phyloP scores from a whole-genome alignment of 2,797 vertebrate species.

The Chrysocyon brachyurus region DNA sequence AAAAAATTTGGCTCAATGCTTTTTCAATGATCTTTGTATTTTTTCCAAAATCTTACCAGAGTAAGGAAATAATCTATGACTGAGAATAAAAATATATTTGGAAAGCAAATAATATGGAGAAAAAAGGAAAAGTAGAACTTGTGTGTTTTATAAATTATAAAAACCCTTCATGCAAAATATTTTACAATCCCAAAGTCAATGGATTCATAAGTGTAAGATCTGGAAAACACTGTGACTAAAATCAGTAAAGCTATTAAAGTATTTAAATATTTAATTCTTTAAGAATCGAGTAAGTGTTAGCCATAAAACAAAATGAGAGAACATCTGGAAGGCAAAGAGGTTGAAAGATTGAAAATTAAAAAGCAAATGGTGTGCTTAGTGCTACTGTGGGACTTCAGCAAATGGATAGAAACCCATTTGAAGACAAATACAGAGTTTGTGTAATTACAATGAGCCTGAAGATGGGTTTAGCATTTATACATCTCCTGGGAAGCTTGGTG shows the following conservation, averaged over 20 bases:
- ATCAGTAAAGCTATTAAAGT: slow-evolving; percentile 52
- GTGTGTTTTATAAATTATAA: neutral
- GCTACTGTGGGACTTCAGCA: neutral
- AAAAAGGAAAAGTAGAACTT: slow-evolving; percentile 34
- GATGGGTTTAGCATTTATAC: slow-evolving; percentile 55
- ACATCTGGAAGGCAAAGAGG: slow-evolving; percentile 64
- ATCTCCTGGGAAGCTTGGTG: slow-evolving; percentile 67
- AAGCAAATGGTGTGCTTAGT: slow-evolving; percentile 54
- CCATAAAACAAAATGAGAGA: slow-evolving; percentile 69
- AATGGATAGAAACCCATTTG: slow-evolving; percentile 40
- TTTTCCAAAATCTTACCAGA: slow-evolving; percentile 39
- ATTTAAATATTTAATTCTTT: slow-evolving; percentile 72
- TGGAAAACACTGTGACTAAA: slow-evolving; percentile 44
- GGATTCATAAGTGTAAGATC: neutral
- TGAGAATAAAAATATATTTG: slow-evolving; percentile 18
- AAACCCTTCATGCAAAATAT: neutral
- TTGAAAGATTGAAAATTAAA: slow-evolving; percentile 61
- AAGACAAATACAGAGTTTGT: slow-evolving; percentile 63
- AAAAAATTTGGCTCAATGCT: slow-evolving; percentile 30
- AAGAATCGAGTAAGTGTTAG: slow-evolving; percentile 18
- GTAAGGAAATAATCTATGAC: neutral
- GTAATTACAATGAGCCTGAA: slow-evolving; percentile 64
- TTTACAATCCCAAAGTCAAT: neutral
- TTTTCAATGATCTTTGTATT: neutral
- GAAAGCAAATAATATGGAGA: neutral